These are phyloP conservation scores for Marcusenius ussheri DNA, from an alignment of 2,113 vertebrate species.

Conservation along the genomic window DNA sequence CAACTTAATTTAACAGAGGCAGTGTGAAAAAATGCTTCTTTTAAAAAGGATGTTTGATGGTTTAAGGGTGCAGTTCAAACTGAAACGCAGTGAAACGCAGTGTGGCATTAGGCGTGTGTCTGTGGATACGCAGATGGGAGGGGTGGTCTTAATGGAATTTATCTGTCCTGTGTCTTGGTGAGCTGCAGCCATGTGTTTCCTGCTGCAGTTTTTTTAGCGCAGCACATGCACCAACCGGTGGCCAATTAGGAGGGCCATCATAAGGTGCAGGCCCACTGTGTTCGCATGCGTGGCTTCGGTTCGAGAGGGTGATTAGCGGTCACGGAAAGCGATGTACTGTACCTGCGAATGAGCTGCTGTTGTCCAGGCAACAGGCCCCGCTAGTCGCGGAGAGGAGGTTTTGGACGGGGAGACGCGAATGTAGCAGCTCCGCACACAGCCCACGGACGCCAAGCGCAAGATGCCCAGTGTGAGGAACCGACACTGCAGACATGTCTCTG, in stretches of 20 bases:
- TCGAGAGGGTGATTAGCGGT: neutral
- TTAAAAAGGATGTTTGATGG: neutral
- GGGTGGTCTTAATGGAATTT: neutral
- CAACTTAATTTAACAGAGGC: neutral
- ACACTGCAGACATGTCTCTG: neutral
- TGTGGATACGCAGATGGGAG: neutral
- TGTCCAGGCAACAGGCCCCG: constrained; percentile 8
- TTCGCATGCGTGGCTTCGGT: neutral
- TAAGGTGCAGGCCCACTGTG: neutral
- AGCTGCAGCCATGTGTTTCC: neutral
- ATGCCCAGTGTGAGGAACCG: neutral
- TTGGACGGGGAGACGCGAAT: neutral
- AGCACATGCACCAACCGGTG: too few relatives aligned
- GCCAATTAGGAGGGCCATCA: neutral
- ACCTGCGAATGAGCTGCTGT: neutral
- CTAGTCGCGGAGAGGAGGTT: neutral
- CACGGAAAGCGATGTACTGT: neutral
- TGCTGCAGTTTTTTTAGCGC: neutral
- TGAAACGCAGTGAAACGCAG: neutral
- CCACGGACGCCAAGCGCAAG: neutral
- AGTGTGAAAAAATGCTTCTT: neutral
- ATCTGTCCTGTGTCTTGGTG: neutral
- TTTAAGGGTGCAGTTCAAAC: neutral
- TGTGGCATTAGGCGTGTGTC: neutral
- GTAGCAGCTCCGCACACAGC: neutral